Evolutionary conservation across 92 coral and sea anemone genomes (phyloP).

Genomic region (Siderastrea radians): DNA sequence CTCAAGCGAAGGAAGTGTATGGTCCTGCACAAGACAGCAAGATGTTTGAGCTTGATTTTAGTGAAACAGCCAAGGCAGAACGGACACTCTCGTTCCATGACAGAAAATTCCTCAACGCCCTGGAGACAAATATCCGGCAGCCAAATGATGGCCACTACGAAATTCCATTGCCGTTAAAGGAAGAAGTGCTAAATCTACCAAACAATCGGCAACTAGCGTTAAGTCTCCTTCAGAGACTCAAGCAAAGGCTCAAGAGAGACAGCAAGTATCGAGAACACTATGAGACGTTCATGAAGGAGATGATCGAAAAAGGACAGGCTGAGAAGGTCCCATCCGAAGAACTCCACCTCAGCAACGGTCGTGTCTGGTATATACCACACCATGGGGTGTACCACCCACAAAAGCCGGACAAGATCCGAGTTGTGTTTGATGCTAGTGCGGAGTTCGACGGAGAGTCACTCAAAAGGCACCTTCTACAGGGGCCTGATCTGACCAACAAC

Average conservation of each 20-base stretch:
- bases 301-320: slow-evolving; percentile 14
- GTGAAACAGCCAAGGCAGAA: slow-evolving; percentile 27
- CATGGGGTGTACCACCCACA: too few relatives aligned
- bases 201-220: slow-evolving; percentile 31
- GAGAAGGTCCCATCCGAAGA: slow-evolving; percentile 3
- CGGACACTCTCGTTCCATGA: slow-evolving; percentile 38
- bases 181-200: slow-evolving; percentile 25
- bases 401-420: slow-evolving; percentile 15
- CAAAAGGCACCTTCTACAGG: slow-evolving; percentile 20
- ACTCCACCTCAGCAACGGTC: neutral
- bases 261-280: slow-evolving; percentile 30
- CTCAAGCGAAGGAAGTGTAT: slow-evolving; percentile 9
- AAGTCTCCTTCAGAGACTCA: slow-evolving; percentile 30
- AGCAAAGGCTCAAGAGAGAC: slow-evolving; percentile 39
- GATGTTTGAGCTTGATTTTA: slow-evolving; percentile 22
- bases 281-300: slow-evolving; percentile 21
- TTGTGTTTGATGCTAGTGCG: slow-evolving; percentile 23
- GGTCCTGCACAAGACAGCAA: slow-evolving; percentile 1
- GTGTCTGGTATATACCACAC: too few relatives aligned
- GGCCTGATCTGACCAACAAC: slow-evolving; percentile 29
- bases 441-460: slow-evolving; percentile 31
- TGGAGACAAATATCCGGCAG: slow-evolving; percentile 25
- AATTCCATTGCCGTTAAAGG: slow-evolving; percentile 55
- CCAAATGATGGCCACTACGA: slow-evolving; percentile 51
- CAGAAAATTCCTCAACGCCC: slow-evolving; percentile 16